phyloP scores from a whole-genome alignment of 1,140 invertebrate genomes.

The Branchinecta lindahli region DNA sequence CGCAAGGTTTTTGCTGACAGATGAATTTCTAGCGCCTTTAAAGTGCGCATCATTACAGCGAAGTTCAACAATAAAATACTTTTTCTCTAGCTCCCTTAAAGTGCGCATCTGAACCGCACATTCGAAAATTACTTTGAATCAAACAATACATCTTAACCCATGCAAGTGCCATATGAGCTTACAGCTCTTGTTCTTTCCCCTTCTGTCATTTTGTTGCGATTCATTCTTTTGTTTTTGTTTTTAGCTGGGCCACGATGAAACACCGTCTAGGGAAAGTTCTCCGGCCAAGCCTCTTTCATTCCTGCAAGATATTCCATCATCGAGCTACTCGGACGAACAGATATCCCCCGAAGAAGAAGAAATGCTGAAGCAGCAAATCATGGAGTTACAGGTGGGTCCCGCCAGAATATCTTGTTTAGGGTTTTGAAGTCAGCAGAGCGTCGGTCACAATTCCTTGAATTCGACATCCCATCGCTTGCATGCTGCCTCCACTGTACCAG shows the following conservation, averaged over 20 bases:
- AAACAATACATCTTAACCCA: too few relatives aligned
- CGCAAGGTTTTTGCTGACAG: too few relatives aligned
- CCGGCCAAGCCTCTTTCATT: not conserved
- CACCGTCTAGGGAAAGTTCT: not conserved
- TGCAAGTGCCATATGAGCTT: too few relatives aligned
- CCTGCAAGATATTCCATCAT: not conserved
- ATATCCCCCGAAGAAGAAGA: not conserved
- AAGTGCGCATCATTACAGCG: too few relatives aligned
- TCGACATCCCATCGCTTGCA: conserved; percentile 30
- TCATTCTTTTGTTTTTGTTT: conserved; percentile 12
- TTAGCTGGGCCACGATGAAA: not conserved
- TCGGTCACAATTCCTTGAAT: conserved; percentile 27
- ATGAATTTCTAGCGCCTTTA: too few relatives aligned
- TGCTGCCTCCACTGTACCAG: conserved; percentile 29
- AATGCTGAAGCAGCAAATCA: not conserved
- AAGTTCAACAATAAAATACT: too few relatives aligned
- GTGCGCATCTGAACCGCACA: too few relatives aligned
- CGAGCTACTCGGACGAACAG: not conserved
- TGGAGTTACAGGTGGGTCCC: not conserved
- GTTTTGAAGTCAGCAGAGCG: conserved; percentile 45
- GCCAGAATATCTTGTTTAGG: conserved; percentile 20
- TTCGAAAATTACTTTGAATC: too few relatives aligned
- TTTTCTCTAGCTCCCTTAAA: too few relatives aligned
- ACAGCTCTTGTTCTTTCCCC: conserved; percentile 18
- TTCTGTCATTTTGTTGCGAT: conserved; percentile 12